Percentiles rank a stretch among this genome's conserved stretches.
Evolutionary conservation across 1,140 invertebrate species (phyloP).

Genomic region (Stenopsyche tienmushanensis): DNA sequence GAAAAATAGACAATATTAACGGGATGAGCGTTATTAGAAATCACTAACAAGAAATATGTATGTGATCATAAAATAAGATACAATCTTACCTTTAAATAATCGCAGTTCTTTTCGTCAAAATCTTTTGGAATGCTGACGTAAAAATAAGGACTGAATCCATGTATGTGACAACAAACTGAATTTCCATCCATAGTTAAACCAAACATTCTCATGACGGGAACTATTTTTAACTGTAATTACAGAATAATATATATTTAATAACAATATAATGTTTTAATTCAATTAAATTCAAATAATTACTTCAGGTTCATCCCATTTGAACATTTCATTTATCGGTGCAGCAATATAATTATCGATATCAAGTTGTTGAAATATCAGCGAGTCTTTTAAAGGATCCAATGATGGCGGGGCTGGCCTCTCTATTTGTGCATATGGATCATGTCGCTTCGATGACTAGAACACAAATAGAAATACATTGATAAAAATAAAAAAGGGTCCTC

Average conservation of each 20-base stretch:
- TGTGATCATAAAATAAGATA: not conserved
- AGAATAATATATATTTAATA: too few relatives aligned
- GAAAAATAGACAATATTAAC: conserved; percentile 31
- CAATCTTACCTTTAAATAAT: conserved; percentile 64
- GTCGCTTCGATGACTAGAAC: too few relatives aligned
- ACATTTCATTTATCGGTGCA: too few relatives aligned
- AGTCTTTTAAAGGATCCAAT: conserved; percentile 67
- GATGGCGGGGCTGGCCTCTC: conserved; percentile 67
- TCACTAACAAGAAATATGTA: not conserved
- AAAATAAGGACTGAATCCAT: conserved; percentile 96
- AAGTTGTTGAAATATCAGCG: conserved; percentile 83
- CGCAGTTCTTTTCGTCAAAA: conserved; percentile 68
- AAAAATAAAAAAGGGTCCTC: too few relatives aligned
- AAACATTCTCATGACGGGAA: conserved; percentile 93
- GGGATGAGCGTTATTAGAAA: too few relatives aligned
- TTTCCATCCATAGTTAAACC: conserved; percentile 91
- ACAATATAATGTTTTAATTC: too few relatives aligned
- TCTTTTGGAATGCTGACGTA: conserved; percentile 79
- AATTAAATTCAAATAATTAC: too few relatives aligned
- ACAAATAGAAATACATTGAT: too few relatives aligned
- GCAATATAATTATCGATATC: conserved; percentile 93
- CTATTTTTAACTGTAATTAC: conserved; percentile 60
- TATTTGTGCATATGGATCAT: too few relatives aligned
- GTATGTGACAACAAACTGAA: conserved; percentile 94
- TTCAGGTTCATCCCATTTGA: too few relatives aligned